Conservation (phyloP, 2,113 vertebrate genomes). For the Oryzias woworae region DNA sequence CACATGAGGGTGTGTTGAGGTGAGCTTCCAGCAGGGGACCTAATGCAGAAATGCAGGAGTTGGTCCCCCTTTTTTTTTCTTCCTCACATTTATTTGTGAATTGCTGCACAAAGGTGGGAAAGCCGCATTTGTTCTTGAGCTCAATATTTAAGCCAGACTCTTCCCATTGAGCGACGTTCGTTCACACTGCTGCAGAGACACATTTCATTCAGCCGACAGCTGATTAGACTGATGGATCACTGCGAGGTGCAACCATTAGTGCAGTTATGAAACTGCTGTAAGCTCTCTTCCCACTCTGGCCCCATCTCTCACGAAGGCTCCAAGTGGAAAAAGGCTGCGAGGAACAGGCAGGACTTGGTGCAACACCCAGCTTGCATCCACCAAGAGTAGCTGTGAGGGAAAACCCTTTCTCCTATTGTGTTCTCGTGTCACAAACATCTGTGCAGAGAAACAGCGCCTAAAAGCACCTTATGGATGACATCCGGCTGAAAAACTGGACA, state of each 20-base stretch:
- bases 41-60: slow-evolving; percentile 15
- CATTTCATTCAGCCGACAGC: slow-evolving; percentile 35
- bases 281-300: slow-evolving; percentile 25
- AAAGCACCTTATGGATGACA: too few species aligned
- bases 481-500: too few species aligned
- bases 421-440: too few species aligned
- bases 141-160: slow-evolving; percentile 52
- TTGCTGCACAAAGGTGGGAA: slow-evolving; percentile 52
- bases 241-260: slow-evolving; percentile 41
- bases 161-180: slow-evolving; percentile 35
- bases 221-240: slow-evolving; percentile 62
- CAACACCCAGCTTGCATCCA: too few species aligned
- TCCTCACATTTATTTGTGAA: slow-evolving; percentile 45
- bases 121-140: slow-evolving; percentile 54
- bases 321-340: slow-evolving; percentile 26
- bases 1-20: slow-evolving; percentile 36
- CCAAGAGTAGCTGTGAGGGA: too few species aligned
- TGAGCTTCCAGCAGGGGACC: slow-evolving; percentile 62
- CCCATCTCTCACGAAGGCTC: slow-evolving; percentile 27
- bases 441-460: too few species aligned
- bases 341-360: slow-evolving; percentile 16
- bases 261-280: slow-evolving; percentile 42
- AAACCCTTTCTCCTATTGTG: too few species aligned
- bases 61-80: neutral
- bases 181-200: slow-evolving; percentile 32